Base-by-base conservation (phyloP, 2,888 invertebrate species). In the Hydropsyche betteni region DNA sequence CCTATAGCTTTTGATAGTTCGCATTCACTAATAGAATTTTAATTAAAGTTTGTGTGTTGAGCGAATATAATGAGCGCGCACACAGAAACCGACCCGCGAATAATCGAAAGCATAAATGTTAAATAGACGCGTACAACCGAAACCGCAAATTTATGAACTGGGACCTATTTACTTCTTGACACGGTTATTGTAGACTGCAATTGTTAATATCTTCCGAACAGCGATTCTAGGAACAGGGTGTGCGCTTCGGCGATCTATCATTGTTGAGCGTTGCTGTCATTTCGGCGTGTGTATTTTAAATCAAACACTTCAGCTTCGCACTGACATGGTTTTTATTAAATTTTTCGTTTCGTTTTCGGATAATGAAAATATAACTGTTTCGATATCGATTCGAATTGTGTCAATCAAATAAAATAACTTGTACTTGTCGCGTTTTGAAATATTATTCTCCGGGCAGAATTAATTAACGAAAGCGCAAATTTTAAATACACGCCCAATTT, bases 71-170 rank as follows among this genome's bases (percentile, higher is more conserved):
- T n/a, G 36, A 36, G n/a, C 36, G 8, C 14, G 36, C 64, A 64
- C 34, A 55, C 12, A 12, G 34, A 36, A 64, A 36, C 53, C 53
- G 24, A 53, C 64, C 34, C n/a, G 36, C 64, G 36, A 64, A 34
- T 36, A 64, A 64, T 36, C 64, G 64, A 12, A 64, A 36, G n/a
- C 36, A 64, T 34, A 34, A 36, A 36, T 64, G 34, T 64, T 53
- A 12, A 53, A 53, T 53, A 53, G 53, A 53, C 16, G 16, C 16
- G 16, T 16, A 58, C 12, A n/a, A 58, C 58, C 16, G 24, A 58
- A 58, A 58, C 58, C 58, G 8, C 58, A 58, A 58, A 58, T 58
- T 58, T 16, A 58, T 58, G 58, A 58, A 58, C 58, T 16, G 8
- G 58, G 58, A 4, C 24, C 8, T 24, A 58, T n/a, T 53, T 12